A percentile compares a stretch with the other conserved stretches of the same genome.
Evolutionary conservation across 2,113 vertebrate species (phyloP).

Genomic region (Felis chaus): DNA sequence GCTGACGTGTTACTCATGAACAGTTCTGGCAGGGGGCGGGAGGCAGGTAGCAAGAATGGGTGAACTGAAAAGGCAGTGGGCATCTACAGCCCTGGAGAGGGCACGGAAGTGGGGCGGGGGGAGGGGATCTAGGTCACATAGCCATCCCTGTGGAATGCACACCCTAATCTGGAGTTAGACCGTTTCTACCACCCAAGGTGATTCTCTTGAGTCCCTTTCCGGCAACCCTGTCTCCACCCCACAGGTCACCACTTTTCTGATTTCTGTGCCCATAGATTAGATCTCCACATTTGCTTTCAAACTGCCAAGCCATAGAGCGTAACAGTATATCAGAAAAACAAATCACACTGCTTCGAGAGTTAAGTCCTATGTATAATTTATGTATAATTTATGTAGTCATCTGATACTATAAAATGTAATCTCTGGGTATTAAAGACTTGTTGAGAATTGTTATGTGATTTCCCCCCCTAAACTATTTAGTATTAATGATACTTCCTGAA

Average conservation of each 20-base stretch:
- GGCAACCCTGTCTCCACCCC: background rate
- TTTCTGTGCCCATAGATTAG: background rate
- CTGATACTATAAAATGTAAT: conserved; percentile 17
- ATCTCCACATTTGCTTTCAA: background rate
- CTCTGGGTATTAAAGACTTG: background rate
- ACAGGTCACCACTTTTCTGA: background rate
- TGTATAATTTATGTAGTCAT: conserved; percentile 28
- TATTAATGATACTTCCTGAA: background rate
- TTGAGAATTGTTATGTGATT: background rate
- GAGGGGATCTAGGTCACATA: background rate
- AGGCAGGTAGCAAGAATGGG: background rate
- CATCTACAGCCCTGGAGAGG: too few relatives aligned
- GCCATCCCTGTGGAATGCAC: background rate
- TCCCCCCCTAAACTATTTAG: background rate
- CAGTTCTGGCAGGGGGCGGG: background rate
- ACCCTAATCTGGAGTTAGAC: background rate
- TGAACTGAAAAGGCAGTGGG: background rate
- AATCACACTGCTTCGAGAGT: background rate
- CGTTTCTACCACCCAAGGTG: background rate
- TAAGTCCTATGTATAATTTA: conserved; percentile 32
- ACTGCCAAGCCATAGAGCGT: background rate
- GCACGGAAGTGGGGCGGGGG: accelerated
- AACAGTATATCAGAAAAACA: background rate
- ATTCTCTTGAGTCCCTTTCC: background rate
- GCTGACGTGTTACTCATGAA: background rate